Percentiles rank a stretch among this genome's conserved stretches.
Evolutionary conservation across 1,140 invertebrate genomes (phyloP).

Genomic region (Oedothorax gibbosus): DNA sequence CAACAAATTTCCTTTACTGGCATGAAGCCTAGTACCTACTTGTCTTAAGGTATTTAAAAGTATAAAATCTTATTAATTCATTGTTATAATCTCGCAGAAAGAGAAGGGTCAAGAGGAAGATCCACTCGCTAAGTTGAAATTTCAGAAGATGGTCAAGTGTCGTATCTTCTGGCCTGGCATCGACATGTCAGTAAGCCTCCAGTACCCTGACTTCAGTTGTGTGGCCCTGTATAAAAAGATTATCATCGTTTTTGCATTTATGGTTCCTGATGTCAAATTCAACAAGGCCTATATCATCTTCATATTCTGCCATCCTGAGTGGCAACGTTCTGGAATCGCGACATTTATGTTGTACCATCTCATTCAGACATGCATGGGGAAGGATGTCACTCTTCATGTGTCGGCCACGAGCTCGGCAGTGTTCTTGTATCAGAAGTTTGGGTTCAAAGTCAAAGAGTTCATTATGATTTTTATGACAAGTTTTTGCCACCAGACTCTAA

Average conservation of each 20-base stretch:
- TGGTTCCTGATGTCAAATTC: constrained; percentile 84
- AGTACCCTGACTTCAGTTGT: constrained; percentile 92
- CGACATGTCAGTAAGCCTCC: constrained; percentile 88
- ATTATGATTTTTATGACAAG: constrained; percentile 92
- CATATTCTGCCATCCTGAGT: constrained; percentile 86
- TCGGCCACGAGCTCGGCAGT: constrained; percentile 90
- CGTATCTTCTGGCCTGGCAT: constrained; percentile 94
- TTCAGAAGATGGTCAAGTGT: no score
- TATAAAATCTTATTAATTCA: no score
- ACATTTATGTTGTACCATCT: constrained; percentile 93
- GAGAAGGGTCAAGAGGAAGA: constrained; percentile 74
- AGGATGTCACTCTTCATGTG: constrained; percentile 91
- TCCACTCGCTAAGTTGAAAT: no score
- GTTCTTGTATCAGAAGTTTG: constrained; percentile 83
- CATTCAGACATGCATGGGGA: constrained; percentile 88
- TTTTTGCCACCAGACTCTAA: constrained; percentile 83
- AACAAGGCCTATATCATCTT: constrained; percentile 92
- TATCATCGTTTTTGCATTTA: constrained; percentile 87
- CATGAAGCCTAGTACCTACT: no score
- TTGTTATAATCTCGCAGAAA: no score
- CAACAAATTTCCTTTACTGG: no score
- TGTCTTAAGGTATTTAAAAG: no score
- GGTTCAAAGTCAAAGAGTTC: constrained; percentile 91
- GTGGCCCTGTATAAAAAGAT: constrained; percentile 87
- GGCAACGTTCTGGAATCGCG: constrained; percentile 83